A percentile compares a stretch with the other conserved stretches of the same genome.
Evolutionary conservation across 2,113 vertebrate species (phyloP).

Genomic region (Cepphus grylle): DNA sequence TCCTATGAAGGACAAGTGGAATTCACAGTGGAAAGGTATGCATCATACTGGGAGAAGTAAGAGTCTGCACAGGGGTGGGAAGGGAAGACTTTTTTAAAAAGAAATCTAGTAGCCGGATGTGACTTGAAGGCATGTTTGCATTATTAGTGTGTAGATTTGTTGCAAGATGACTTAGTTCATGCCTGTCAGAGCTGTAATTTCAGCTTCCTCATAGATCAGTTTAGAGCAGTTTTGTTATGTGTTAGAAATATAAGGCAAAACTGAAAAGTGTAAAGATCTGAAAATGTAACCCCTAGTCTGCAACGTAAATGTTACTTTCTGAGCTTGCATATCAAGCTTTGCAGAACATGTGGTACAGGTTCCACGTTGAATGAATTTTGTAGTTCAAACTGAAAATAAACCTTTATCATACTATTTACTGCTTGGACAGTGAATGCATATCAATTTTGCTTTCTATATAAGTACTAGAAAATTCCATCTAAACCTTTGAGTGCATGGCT

Average conservation of each 20-base stretch:
- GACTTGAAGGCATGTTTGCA: neutral
- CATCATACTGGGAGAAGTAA: neutral
- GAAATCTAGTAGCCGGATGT: neutral
- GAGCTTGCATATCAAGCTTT: rapidly evolving
- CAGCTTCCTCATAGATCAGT: neutral
- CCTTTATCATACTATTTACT: neutral
- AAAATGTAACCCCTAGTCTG: neutral
- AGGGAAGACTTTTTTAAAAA: neutral
- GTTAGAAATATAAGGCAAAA: neutral
- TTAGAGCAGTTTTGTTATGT: neutral
- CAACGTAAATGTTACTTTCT: neutral
- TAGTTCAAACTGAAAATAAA: neutral
- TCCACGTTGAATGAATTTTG: neutral
- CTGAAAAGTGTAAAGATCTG: neutral
- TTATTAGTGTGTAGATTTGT: neutral
- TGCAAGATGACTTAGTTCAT: neutral
- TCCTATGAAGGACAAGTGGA: conserved; percentile 64
- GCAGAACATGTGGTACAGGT: neutral
- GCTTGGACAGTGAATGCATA: neutral
- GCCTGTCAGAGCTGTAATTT: neutral
- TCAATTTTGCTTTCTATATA: neutral
- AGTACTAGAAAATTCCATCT: neutral
- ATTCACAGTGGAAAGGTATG: conserved; percentile 73
- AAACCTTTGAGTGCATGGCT: neutral
- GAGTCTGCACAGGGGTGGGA: neutral